Percentiles rank a stretch among this genome's conserved stretches.
These are phyloP conservation scores for Scomber scombrus DNA, from an alignment of 2,113 vertebrate species.

Conservation along the genomic window DNA sequence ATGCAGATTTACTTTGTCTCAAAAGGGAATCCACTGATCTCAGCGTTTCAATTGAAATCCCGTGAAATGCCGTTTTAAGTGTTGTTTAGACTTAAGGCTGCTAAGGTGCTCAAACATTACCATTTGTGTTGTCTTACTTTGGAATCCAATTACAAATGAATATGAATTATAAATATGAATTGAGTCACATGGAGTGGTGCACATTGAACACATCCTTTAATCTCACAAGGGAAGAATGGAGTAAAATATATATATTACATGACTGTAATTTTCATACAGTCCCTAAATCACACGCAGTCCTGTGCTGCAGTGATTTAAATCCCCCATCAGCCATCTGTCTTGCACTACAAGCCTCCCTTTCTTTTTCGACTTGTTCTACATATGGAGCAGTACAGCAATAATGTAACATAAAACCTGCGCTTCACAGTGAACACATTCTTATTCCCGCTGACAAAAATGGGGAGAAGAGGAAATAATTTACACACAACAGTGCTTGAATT, in stretches of 20 bases:
- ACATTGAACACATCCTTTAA: too few species aligned
- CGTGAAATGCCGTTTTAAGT: too few species aligned
- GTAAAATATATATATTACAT: background rate
- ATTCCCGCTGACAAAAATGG: slow-evolving; percentile 41
- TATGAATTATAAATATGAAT: too few species aligned
- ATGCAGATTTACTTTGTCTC: too few species aligned
- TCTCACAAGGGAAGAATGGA: too few species aligned
- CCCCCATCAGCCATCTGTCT: slow-evolving; percentile 29
- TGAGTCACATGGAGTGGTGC: too few species aligned
- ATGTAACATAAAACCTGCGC: slow-evolving; percentile 42
- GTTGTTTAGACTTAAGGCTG: too few species aligned
- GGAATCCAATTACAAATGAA: too few species aligned
- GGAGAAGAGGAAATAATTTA: slow-evolving; percentile 42
- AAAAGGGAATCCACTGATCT: too few species aligned
- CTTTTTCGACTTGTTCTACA: slow-evolving; percentile 40
- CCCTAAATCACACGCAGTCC: slow-evolving; percentile 38
- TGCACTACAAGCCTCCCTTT: slow-evolving; percentile 1
- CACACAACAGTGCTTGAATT: slow-evolving; percentile 6
- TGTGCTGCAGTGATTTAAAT: slow-evolving; percentile 38
- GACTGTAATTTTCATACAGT: slow-evolving; percentile 22
- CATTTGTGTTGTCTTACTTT: too few species aligned
- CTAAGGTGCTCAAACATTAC: too few species aligned
- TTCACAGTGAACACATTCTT: slow-evolving; percentile 43
- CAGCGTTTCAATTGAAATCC: too few species aligned
- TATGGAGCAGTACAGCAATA: slow-evolving; percentile 38